Percentiles rank a stretch among this genome's conserved stretches.
Conservation (phyloP, 92 coral and sea anemone genomes). For the Paramuricea clavata region DNA sequence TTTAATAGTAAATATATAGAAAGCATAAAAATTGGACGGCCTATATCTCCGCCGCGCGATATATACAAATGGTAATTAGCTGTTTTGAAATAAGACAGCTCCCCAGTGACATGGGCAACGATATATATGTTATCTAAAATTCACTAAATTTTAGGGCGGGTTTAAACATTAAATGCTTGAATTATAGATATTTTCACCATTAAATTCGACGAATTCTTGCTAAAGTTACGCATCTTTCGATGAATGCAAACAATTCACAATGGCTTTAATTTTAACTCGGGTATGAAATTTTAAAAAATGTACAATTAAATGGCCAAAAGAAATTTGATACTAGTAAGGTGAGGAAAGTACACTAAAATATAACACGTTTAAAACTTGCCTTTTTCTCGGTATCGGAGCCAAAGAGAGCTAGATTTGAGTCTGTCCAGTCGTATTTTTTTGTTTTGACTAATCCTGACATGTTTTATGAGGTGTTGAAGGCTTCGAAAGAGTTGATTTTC, state of each 20-base stretch:
- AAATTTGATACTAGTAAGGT: too few species aligned
- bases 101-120: background rate
- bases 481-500: too few species aligned
- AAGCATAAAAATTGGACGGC: too few species aligned
- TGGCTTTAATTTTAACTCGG: background rate
- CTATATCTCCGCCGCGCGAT: too few species aligned
- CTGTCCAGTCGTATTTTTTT: constrained; percentile 71
- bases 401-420: constrained; percentile 61
- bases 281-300: too few species aligned
- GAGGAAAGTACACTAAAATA: background rate
- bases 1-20: too few species aligned
- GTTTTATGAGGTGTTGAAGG: too few species aligned
- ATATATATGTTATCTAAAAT: background rate
- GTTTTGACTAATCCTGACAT: constrained; percentile 63
- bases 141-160: background rate
- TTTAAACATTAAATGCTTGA: background rate
- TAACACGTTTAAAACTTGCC: constrained; percentile 10
- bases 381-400: constrained; percentile 68
- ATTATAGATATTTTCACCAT: background rate
- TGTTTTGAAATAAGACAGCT: background rate
- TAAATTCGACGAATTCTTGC: too few species aligned
- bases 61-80: too few species aligned
- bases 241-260: background rate
- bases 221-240: too few species aligned
- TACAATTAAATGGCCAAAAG: too few species aligned